Conservation (phyloP, 1,140 invertebrate species). For the Drosophila rufa region DNA sequence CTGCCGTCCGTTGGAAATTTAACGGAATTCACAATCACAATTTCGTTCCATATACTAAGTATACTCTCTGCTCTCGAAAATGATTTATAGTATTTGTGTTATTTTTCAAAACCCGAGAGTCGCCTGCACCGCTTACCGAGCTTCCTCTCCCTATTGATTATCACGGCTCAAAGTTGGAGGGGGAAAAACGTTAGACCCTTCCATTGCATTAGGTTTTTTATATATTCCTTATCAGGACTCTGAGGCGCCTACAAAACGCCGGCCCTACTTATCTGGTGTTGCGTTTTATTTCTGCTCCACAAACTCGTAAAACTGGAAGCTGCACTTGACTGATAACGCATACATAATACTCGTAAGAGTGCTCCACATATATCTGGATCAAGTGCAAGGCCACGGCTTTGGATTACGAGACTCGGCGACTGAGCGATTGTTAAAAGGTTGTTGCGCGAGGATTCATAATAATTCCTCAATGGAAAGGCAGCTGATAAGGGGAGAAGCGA, state of each 20-base stretch:
- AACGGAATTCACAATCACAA: conserved; percentile 63
- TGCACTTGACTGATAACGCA: conserved; percentile 70
- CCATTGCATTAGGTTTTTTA: conserved; percentile 7
- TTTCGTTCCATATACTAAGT: conserved; percentile 26
- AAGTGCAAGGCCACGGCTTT: conserved; percentile 48
- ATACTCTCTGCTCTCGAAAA: conserved; percentile 34
- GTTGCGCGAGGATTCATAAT: conserved; percentile 5
- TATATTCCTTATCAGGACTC: conserved; percentile 23
- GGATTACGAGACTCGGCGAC: conserved; percentile 8
- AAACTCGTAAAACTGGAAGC: conserved; percentile 28
- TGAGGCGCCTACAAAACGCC: conserved; percentile 17
- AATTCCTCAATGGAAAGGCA: background rate
- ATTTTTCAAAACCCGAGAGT: conserved; percentile 62
- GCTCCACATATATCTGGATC: conserved; percentile 32
- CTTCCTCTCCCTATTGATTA: conserved; percentile 39
- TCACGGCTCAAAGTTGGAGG: conserved; percentile 36
- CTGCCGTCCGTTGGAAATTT: conserved; percentile 37
- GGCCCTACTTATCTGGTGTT: conserved; percentile 15
- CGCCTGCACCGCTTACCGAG: conserved; percentile 7
- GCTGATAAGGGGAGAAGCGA: background rate
- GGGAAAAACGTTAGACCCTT: conserved; percentile 6
- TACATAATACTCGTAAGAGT: background rate
- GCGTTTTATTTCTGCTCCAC: conserved; percentile 1
- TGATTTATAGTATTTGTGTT: conserved; percentile 77
- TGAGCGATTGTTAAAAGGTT: conserved; percentile 10